Conservation (phyloP, 2,888 invertebrate genomes). For the Ophion ellenae region DNA sequence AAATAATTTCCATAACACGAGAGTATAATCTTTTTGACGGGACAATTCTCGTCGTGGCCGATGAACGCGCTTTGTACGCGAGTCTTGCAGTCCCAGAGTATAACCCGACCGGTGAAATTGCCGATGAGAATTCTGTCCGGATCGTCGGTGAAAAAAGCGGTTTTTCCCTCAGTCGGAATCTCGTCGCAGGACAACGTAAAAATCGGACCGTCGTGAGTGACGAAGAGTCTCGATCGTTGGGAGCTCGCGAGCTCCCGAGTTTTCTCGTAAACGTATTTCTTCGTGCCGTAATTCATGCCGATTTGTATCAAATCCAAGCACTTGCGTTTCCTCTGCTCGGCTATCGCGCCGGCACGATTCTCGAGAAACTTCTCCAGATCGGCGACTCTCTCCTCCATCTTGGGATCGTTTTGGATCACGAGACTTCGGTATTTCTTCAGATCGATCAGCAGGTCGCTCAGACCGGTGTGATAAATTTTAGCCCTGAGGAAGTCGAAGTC, state of each 20-base stretch:
- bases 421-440: constrained; percentile 87
- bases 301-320: constrained; percentile 88
- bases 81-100: constrained; percentile 86
- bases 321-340: constrained; percentile 86
- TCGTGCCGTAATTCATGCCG: constrained; percentile 87
- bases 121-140: constrained; percentile 84
- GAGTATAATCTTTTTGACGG: constrained; percentile 83
- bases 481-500: constrained; percentile 89
- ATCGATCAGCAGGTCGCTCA: constrained; percentile 89
- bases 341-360: constrained; percentile 87
- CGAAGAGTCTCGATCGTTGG: constrained; percentile 85
- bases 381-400: constrained; percentile 84
- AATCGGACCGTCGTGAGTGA: constrained; percentile 85
- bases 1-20: constrained; percentile 85
- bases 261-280: constrained; percentile 86
- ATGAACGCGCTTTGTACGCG: constrained; percentile 84
- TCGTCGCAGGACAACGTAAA: constrained; percentile 84
- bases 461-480: constrained; percentile 88
- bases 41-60: constrained; percentile 70
- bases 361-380: constrained; percentile 87
- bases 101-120: constrained; percentile 84
- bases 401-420: constrained; percentile 85
- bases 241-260: constrained; percentile 85
- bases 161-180: constrained; percentile 85
- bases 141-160: constrained; percentile 84